Conservation (phyloP, 2,113 vertebrate species). For the Excalfactoria chinensis region DNA sequence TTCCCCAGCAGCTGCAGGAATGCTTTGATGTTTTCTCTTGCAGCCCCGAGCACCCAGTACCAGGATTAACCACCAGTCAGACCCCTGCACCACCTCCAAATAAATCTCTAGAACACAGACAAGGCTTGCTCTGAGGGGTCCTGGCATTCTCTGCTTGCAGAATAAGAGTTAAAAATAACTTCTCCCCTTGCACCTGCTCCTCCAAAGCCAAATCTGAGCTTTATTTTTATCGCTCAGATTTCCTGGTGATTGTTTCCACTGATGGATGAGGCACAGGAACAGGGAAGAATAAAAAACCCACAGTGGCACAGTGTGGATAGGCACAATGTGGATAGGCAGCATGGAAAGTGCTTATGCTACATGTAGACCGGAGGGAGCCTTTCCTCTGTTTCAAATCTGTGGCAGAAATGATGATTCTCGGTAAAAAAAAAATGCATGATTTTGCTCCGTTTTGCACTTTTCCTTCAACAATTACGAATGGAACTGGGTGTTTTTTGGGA, state of each 20-base stretch:
- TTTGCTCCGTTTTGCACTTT: background rate
- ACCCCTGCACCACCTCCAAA: background rate
- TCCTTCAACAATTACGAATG: background rate
- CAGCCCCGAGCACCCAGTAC: background rate
- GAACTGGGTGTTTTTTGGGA: background rate
- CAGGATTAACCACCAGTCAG: conserved; percentile 21
- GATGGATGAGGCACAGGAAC: background rate
- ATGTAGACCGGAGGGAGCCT: background rate
- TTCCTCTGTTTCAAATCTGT: background rate
- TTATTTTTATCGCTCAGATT: conserved; percentile 26
- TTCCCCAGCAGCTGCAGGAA: conserved; percentile 31
- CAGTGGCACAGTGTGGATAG: background rate
- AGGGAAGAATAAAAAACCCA: background rate
- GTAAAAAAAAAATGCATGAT: background rate
- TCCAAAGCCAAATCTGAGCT: background rate
- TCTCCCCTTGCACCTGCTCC: conserved; percentile 9
- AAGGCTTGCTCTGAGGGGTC: background rate
- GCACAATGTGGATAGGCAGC: background rate
- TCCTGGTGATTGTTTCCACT: background rate
- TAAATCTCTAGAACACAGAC: conserved; percentile 8
- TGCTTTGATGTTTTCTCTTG: conserved; percentile 27
- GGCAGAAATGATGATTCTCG: background rate
- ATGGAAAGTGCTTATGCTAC: accelerated
- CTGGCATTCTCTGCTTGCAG: background rate
- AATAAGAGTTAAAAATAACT: conserved; percentile 34